Evolutionary conservation across 2,113 vertebrate genomes (phyloP).

Genomic region (Brachirus orientalis): DNA sequence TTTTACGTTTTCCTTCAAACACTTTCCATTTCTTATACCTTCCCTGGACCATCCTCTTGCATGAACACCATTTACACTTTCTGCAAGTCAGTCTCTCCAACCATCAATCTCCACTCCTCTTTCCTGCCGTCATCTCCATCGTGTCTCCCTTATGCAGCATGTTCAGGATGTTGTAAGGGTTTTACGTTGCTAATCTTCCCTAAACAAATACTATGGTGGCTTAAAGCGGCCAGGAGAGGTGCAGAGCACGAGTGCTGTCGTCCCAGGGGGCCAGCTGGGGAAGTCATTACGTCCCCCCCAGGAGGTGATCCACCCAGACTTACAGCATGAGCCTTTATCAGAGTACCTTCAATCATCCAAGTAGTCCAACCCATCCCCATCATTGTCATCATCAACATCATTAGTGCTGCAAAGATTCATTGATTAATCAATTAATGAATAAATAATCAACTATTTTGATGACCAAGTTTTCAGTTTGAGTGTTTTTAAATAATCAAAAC

Average conservation of each 20-base stretch:
- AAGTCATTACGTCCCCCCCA: constrained; percentile 82
- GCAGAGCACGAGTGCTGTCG: constrained; percentile 78
- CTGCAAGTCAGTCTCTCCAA: neutral
- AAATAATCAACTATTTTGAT: too few species aligned
- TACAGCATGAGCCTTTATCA: constrained; percentile 65
- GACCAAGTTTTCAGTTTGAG: too few species aligned
- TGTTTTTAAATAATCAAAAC: too few species aligned
- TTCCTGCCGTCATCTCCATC: constrained; percentile 54
- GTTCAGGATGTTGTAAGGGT: constrained; percentile 82
- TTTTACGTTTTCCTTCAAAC: neutral
- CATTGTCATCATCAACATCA: constrained; percentile 6
- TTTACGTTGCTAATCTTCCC: constrained; percentile 85
- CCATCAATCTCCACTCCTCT: constrained; percentile 64
- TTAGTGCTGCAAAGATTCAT: neutral
- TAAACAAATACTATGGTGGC: constrained; percentile 80
- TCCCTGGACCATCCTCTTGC: neutral
- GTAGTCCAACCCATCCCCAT: neutral
- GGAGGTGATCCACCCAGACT: constrained; percentile 72
- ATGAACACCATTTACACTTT: constrained; percentile 6
- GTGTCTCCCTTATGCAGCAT: constrained; percentile 59
- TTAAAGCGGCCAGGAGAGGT: constrained; percentile 78
- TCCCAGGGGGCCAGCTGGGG: constrained; percentile 81
- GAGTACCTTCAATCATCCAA: constrained; percentile 31
- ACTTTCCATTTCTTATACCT: neutral
- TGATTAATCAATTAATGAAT: too few species aligned